Conservation (phyloP, 2,113 vertebrate species). For the Barnardius zonarius region DNA sequence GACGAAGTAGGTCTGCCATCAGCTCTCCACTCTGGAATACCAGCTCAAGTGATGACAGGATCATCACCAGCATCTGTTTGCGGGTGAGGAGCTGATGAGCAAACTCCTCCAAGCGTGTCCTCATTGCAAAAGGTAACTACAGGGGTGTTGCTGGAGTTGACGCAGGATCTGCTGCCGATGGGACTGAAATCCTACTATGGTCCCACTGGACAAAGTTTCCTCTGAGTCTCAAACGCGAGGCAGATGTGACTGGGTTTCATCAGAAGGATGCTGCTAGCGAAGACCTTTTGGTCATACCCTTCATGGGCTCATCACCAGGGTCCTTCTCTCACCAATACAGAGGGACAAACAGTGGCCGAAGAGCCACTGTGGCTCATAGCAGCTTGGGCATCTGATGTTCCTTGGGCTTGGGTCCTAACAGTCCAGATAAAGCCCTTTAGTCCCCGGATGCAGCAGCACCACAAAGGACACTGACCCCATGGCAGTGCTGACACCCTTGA, state of each 20-base stretch:
- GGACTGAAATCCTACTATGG: neutral
- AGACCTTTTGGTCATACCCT: neutral
- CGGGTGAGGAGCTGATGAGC: neutral
- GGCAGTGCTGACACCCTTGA: neutral
- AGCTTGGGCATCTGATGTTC: neutral
- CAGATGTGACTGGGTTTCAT: neutral
- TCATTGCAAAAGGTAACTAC: neutral
- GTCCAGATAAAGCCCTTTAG: neutral
- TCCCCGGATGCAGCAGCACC: neutral
- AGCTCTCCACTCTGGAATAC: neutral
- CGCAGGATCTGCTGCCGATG: neutral
- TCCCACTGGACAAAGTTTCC: neutral
- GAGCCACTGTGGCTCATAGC: neutral
- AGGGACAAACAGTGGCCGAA: neutral
- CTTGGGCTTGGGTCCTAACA: neutral
- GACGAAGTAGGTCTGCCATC: neutral
- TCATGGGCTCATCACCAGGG: neutral
- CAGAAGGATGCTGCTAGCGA: neutral
- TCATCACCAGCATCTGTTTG: no score
- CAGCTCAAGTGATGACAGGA: neutral
- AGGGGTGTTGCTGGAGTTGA: rapidly evolving
- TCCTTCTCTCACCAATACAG: neutral
- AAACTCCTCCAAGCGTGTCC: neutral
- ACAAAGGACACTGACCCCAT: neutral
- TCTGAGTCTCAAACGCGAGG: rapidly evolving